Base-by-base conservation (phyloP, 2,113 vertebrate species). In the Serilophus lunatus region DNA sequence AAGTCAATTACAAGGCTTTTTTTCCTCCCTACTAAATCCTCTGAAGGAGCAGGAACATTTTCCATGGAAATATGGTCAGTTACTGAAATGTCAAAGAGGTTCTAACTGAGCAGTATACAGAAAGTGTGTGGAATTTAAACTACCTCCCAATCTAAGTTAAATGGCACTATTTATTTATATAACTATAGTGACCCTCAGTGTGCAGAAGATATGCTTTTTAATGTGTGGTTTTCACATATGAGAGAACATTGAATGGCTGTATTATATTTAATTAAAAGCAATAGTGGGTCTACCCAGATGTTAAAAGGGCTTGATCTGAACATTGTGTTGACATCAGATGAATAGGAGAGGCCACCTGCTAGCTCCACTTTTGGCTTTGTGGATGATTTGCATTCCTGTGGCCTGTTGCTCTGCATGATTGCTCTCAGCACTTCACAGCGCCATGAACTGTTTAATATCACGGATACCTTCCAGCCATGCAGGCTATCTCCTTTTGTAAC, bases 351-450 rank as follows among this genome's bases (percentile, higher is more conserved):
- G 98, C 99, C 99, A 99, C 99, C 99, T 99, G 99, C 98, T 98
- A 98, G 98, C 97, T 98, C 97, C 97, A 98, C 98, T 98, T 98
- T 97, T 98, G 98, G 98, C 98, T 97, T 95, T 93, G 95, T 86
- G 97, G 98, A 97, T 98, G 98, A 98, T 99, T 99, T 99, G 98
- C 98, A 99, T 99, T 99, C 99, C 99, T 99, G 98, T 96, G 98
- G 99, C 98, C 98, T 98, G 98, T 98, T 98, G 98, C 98, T 98
- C 98, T 96, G 98, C 98, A 97, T 98, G 98, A 98, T 98, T 97
- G 98, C 98, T 98, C 98, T 98, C 97, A 97, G 97, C 98, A 98
- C 98, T 98, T 98, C 97, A 98, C 97, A 98, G 98, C 97, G 98
- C 97, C 93, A 91, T 97, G 98, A 97, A 98, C 98, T 99, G 99